phyloP scores from a whole-genome alignment of 2,888 invertebrate genomes.

The Homarus gammarus region DNA sequence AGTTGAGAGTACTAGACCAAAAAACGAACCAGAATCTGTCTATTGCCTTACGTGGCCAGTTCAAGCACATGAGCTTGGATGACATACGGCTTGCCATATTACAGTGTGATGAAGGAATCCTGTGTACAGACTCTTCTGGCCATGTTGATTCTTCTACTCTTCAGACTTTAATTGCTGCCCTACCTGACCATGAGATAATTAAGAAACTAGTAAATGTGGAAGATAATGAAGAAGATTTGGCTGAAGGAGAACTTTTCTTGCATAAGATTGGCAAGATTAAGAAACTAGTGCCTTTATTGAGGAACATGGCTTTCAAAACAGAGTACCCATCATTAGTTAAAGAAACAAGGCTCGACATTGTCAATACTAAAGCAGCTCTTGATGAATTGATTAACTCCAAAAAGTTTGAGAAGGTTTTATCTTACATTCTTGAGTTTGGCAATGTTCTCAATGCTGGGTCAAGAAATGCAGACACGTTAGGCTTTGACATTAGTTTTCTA shows the following conservation, averaged over 20 bases:
- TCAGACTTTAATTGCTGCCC: conserved; percentile 92
- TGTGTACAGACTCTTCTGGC: conserved; percentile 87
- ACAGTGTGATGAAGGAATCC: conserved; percentile 90
- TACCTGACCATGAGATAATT: conserved; percentile 94
- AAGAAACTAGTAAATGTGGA: conserved; percentile 90
- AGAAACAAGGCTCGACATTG: conserved; percentile 83
- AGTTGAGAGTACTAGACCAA: conserved; percentile 93
- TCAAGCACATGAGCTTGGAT: conserved; percentile 91
- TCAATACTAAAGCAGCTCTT: conserved; percentile 96
- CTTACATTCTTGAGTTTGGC: conserved; percentile 92
- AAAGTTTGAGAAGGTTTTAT: conserved; percentile 93
- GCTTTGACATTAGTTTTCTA: conserved; percentile 97
- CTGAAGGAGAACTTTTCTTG: conserved; percentile 94
- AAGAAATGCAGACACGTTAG: conserved; percentile 94
- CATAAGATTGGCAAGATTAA: conserved; percentile 82
- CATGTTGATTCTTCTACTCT: conserved; percentile 79
- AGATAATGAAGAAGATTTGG: conserved; percentile 88
- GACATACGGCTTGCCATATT: conserved; percentile 90
- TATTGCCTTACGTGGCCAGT: conserved; percentile 89
- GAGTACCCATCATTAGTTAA: conserved; percentile 70
- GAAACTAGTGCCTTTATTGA: conserved; percentile 72
- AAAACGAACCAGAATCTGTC: conserved; percentile 96
- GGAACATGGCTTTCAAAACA: conserved; percentile 74
- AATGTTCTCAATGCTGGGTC: conserved; percentile 99
- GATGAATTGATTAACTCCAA: conserved; percentile 93